Conservation (phyloP, 2,888 invertebrate genomes). For the Eupithecia vulgata region DNA sequence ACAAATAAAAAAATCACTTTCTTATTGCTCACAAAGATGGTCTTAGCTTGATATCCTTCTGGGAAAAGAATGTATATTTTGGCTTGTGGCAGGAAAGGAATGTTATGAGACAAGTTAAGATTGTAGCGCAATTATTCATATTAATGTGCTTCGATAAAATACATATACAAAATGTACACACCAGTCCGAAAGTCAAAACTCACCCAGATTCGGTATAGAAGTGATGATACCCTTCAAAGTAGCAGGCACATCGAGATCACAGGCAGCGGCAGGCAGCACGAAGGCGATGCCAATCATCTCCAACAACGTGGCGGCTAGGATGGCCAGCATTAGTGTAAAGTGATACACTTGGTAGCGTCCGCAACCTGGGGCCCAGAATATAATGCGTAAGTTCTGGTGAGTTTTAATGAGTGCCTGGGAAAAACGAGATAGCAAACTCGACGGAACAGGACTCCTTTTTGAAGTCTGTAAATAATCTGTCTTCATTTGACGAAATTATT, state of each 20-base stretch:
- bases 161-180: not conserved
- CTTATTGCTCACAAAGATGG: no score
- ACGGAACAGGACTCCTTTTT: no score
- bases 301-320: slow-evolving; percentile 62
- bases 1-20: no score
- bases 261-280: slow-evolving; percentile 88
- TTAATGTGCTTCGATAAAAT: not conserved
- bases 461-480: no score
- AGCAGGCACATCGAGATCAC: slow-evolving; percentile 86
- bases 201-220: slow-evolving; percentile 87
- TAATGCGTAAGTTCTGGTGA: not conserved
- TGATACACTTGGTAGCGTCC: slow-evolving; percentile 72
- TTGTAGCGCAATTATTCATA: not conserved
- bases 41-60: no score
- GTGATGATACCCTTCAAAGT: slow-evolving; percentile 87
- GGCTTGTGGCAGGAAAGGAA: no score
- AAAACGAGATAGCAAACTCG: not conserved
- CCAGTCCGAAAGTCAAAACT: slow-evolving; percentile 36
- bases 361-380: slow-evolving; percentile 53
- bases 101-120: no score
- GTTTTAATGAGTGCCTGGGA: not conserved
- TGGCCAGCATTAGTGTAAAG: slow-evolving; percentile 64
- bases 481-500: no score
- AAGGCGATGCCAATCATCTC: slow-evolving; percentile 85
- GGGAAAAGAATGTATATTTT: no score